These are phyloP conservation scores for Egretta garzetta DNA, from an alignment of 2,113 vertebrate species.

Conservation along the genomic window DNA sequence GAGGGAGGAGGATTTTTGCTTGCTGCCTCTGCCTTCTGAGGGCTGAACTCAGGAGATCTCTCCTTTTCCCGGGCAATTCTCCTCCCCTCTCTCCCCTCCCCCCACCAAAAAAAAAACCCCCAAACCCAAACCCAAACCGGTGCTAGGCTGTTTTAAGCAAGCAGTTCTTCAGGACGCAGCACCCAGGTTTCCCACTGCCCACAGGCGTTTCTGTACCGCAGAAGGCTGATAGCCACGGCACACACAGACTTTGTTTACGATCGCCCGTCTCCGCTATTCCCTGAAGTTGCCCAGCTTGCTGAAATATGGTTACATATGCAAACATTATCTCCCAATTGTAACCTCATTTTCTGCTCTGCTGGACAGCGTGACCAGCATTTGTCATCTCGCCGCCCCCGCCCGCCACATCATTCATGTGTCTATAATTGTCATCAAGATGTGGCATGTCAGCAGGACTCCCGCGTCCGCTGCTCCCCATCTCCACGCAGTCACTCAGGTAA, in stretches of 20 bases:
- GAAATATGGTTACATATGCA: conserved; percentile 96
- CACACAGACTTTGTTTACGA: background rate
- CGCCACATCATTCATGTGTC: conserved; percentile 80
- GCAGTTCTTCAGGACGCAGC: background rate
- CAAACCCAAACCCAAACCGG: background rate
- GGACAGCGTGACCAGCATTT: conserved; percentile 89
- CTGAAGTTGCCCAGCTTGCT: conserved; percentile 78
- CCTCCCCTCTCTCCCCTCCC: background rate
- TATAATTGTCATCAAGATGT: conserved; percentile 83
- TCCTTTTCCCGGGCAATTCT: background rate
- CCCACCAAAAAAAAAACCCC: background rate
- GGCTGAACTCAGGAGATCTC: background rate
- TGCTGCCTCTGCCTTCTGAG: background rate
- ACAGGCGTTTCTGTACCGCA: accelerated
- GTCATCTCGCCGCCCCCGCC: conserved; percentile 81
- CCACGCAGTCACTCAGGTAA: conserved; percentile 93
- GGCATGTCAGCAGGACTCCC: conserved; percentile 86
- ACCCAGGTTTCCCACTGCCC: background rate
- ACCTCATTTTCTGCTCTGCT: conserved; percentile 97
- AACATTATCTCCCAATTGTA: conserved; percentile 97
- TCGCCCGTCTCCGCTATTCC: conserved; percentile 51
- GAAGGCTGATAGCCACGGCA: background rate
- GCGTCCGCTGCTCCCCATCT: conserved; percentile 75
- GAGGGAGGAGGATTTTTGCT: background rate
- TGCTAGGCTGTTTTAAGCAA: background rate